Conservation (phyloP, 1,140 invertebrate genomes). For the Lethocerus indicus region DNA sequence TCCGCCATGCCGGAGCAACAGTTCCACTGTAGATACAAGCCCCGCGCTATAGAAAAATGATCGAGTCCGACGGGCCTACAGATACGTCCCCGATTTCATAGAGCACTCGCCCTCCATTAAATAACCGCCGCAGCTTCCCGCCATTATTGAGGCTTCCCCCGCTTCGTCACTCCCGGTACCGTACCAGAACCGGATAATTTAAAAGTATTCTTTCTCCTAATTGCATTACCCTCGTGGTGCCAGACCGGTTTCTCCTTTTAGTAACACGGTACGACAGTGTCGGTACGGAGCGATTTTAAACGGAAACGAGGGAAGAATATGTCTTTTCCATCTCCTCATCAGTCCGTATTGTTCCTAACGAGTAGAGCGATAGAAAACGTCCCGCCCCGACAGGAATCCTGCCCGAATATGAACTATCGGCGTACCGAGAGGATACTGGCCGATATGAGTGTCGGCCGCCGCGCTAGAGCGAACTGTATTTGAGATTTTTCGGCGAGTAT, state of each 20-base stretch:
- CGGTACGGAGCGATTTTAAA: neutral
- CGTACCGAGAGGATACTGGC: neutral
- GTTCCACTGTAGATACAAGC: neutral
- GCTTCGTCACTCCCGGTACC: neutral
- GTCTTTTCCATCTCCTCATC: too few species aligned
- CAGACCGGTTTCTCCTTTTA: neutral
- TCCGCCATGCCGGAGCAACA: neutral
- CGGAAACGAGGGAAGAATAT: neutral
- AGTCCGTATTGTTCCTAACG: too few species aligned
- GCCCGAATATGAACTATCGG: constrained; percentile 1
- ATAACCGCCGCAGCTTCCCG: neutral
- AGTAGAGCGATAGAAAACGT: constrained; percentile 2
- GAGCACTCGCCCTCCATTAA: neutral
- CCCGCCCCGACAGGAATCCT: constrained; percentile 1
- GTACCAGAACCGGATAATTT: neutral
- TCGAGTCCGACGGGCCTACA: neutral
- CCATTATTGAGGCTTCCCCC: neutral
- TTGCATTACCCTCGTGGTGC: neutral
- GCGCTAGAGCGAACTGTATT: neutral
- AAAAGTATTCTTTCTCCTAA: too few species aligned
- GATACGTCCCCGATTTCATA: neutral
- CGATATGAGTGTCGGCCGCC: neutral
- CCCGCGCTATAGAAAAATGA: constrained; percentile 1
- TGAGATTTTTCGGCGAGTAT: neutral
- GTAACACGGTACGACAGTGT: neutral